phyloP scores from a whole-genome alignment of 2,888 invertebrate species.

The Diarsia rubi region DNA sequence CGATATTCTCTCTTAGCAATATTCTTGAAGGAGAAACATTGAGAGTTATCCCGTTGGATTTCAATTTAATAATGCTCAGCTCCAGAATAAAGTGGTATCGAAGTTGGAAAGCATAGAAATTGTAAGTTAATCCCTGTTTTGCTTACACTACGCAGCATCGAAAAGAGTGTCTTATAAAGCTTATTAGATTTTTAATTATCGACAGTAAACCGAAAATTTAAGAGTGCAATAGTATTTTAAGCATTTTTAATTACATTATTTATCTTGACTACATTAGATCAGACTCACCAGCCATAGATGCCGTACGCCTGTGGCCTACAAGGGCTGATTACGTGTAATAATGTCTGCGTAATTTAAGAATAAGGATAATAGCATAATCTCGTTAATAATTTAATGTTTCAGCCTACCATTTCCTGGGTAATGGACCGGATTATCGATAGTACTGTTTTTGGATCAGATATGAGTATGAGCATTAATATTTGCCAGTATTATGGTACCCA shows the following conservation, averaged over 20 bases:
- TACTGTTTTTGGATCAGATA: background rate
- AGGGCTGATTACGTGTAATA: conserved; percentile 10
- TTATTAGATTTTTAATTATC: background rate
- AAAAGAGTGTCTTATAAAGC: background rate
- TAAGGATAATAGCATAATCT: conserved; percentile 5
- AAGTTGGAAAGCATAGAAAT: background rate
- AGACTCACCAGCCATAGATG: background rate
- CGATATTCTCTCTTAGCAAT: background rate
- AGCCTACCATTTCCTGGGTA: conserved; percentile 1
- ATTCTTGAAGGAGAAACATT: conserved; percentile 12
- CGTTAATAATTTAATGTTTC: conserved; percentile 6
- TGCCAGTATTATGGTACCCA: background rate
- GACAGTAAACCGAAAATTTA: background rate
- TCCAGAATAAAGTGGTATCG: conserved; percentile 21
- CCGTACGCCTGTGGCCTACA: background rate
- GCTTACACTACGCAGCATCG: background rate
- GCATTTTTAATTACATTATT: background rate
- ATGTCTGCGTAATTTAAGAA: background rate
- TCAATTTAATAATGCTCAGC: conserved; percentile 10
- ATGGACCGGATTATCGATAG: conserved; percentile 8
- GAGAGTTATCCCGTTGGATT: conserved; percentile 6
- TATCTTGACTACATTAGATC: too few species aligned
- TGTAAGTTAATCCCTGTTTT: background rate
- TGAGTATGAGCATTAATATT: background rate
- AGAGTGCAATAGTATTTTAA: background rate